phyloP scores from a whole-genome alignment of 30 jellyfish, hydroid and myxozoan genomes.

The Aurelia sp. region DNA sequence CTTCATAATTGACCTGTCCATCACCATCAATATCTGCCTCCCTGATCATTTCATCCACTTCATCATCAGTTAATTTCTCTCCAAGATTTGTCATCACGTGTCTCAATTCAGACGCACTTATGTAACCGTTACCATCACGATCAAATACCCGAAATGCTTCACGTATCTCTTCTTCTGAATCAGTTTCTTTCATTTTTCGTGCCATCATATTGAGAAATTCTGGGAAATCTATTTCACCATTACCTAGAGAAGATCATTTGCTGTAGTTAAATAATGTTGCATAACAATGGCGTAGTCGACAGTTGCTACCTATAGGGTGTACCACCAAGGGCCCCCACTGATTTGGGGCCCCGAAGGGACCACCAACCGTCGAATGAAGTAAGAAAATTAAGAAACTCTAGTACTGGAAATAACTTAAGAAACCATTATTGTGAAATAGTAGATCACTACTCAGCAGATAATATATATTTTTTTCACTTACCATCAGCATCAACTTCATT shows the following conservation, averaged over 20 bases:
- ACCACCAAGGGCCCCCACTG: too few relatives aligned
- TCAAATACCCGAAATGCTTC: constrained; percentile 97
- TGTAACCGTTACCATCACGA: constrained; percentile 94
- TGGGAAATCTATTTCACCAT: constrained; percentile 92
- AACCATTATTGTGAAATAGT: too few relatives aligned
- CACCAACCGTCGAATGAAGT: too few relatives aligned
- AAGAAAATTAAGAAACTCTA: too few relatives aligned
- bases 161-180: constrained; percentile 93
- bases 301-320: too few relatives aligned
- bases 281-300: too few relatives aligned
- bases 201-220: constrained; percentile 95
- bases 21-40: constrained; percentile 98
- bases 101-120: constrained; percentile 88
- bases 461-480: background rate
- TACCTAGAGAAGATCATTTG: constrained; percentile 28
- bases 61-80: constrained; percentile 90
- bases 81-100: constrained; percentile 94
- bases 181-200: constrained; percentile 78
- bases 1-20: constrained; percentile 93
- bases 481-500: constrained; percentile 97
- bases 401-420: too few relatives aligned
- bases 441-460: too few relatives aligned
- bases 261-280: too few relatives aligned
- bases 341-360: too few relatives aligned
- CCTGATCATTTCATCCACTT: constrained; percentile 91